phyloP scores from a whole-genome alignment of 2,888 invertebrate genomes.

The Opisthograptis luteolata region DNA sequence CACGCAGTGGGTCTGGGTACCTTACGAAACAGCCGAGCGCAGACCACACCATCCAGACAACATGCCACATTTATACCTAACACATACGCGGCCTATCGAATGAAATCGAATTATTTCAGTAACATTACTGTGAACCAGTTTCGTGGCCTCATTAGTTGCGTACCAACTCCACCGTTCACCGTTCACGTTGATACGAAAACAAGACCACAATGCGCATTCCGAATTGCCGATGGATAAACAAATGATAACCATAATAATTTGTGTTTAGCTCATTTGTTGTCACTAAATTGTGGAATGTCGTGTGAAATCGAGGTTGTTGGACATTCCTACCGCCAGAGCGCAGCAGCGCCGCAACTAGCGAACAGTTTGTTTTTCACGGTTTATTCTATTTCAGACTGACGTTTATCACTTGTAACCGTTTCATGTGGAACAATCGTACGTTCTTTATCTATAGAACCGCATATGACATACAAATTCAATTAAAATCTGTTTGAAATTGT shows the following conservation, averaged over 20 bases:
- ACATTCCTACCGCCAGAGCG: conserved; percentile 85
- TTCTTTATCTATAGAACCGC: conserved; percentile 48
- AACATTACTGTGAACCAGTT: conserved; percentile 76
- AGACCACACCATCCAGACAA: conserved; percentile 59
- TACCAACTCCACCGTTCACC: conserved; percentile 59
- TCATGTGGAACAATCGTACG: conserved; percentile 46
- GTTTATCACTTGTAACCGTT: conserved; percentile 65
- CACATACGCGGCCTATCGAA: conserved; percentile 72
- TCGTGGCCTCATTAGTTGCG: conserved; percentile 71
- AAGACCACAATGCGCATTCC: conserved; percentile 69
- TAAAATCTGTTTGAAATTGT: conserved; percentile 68
- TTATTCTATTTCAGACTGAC: conserved; percentile 71
- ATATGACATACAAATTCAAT: conserved; percentile 56
- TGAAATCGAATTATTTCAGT: conserved; percentile 74
- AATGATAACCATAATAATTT: conserved; percentile 82
- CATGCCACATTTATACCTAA: conserved; percentile 63
- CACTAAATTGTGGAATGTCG: conserved; percentile 85
- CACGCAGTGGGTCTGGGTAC: conserved; percentile 48
- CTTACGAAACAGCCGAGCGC: conserved; percentile 71
- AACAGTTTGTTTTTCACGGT: conserved; percentile 80
- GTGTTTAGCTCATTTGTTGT: conserved; percentile 84
- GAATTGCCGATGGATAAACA: conserved; percentile 78
- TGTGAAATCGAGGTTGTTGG: conserved; percentile 83
- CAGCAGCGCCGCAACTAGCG: conserved; percentile 79
- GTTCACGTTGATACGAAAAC: conserved; percentile 61